These are phyloP conservation scores for Cervus canadensis DNA, from an alignment of 2,113 vertebrate species.

Conservation along the genomic window DNA sequence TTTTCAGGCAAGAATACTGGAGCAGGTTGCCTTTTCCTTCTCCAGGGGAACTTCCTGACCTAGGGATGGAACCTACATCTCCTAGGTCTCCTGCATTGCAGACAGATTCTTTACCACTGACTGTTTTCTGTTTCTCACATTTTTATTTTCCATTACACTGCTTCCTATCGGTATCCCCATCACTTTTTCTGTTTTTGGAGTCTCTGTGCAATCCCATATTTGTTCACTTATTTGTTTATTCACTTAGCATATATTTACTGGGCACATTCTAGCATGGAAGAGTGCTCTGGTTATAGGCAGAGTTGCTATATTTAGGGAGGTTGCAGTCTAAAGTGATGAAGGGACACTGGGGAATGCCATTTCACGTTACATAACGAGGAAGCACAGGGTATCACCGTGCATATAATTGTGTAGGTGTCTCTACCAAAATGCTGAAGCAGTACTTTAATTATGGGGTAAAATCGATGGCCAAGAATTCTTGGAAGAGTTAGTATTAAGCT, in stretches of 20 bases:
- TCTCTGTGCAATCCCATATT: background rate
- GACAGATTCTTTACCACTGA: background rate
- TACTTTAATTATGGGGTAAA: background rate
- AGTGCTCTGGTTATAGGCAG: background rate
- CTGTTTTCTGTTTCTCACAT: slow-evolving; percentile 45
- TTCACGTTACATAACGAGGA: background rate
- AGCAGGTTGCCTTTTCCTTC: background rate
- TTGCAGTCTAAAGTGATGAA: background rate
- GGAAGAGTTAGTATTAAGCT: background rate
- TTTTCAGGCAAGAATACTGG: background rate
- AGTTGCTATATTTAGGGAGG: background rate
- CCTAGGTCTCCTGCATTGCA: background rate
- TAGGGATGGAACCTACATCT: background rate
- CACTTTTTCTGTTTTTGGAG: slow-evolving; percentile 44
- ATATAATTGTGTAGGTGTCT: background rate
- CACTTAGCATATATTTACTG: background rate
- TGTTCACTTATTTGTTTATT: background rate
- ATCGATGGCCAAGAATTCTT: background rate
- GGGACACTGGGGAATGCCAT: background rate
- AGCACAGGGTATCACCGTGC: background rate
- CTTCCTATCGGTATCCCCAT: slow-evolving; percentile 30
- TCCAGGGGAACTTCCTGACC: rapidly evolving
- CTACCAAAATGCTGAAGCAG: background rate
- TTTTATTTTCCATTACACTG: slow-evolving; percentile 33
- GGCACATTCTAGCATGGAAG: background rate